Conservation (phyloP, 2,113 vertebrate species). For the Pluvianellus socialis region DNA sequence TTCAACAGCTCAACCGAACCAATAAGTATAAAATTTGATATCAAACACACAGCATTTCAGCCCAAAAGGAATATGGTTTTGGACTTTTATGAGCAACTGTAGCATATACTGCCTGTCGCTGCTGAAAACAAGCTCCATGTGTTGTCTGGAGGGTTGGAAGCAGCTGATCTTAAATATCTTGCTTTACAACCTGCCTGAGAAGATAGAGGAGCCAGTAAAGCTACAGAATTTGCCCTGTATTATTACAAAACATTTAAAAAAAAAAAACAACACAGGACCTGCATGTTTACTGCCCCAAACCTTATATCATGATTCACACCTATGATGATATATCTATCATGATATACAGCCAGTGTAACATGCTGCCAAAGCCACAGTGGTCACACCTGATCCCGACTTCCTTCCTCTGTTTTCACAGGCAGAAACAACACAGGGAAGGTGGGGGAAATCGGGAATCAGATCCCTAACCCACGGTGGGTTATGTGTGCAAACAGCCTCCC, state of each 20-base stretch:
- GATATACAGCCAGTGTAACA: accelerated
- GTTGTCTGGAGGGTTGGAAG: background rate
- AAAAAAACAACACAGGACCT: background rate
- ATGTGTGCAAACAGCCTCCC: background rate
- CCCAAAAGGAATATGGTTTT: slow-evolving; percentile 20
- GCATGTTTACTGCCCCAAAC: background rate
- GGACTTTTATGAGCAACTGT: slow-evolving; percentile 12
- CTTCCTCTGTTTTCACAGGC: background rate
- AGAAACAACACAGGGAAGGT: background rate
- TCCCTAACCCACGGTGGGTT: background rate
- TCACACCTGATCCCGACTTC: background rate
- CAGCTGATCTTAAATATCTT: slow-evolving; percentile 1
- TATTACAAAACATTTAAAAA: background rate
- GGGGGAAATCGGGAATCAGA: background rate
- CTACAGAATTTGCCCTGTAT: background rate
- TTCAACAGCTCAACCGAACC: slow-evolving; percentile 10
- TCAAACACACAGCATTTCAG: background rate
- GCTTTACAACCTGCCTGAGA: background rate
- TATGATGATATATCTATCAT: accelerated
- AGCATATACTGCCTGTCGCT: background rate
- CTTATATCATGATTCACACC: background rate
- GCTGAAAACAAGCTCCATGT: background rate
- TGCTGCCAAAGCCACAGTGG: background rate
- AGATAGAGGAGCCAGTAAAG: background rate
- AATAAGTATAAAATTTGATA: background rate